Percentiles rank a stretch among this genome's conserved stretches.
Conservation (phyloP, 2,113 vertebrate species). For the Dipodomys spectabilis region DNA sequence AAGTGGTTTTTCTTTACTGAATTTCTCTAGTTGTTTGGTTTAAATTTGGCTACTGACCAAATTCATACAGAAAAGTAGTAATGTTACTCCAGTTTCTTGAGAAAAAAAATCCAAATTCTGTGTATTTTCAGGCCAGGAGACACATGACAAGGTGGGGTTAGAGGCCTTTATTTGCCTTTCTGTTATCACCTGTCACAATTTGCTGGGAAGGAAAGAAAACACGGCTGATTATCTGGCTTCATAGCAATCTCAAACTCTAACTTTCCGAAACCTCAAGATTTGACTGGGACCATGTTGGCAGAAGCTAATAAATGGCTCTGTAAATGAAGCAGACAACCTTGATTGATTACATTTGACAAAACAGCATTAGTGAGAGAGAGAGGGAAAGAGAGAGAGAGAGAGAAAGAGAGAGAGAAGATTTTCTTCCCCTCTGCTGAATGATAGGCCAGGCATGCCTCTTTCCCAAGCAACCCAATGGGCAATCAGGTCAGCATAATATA, state of each 20-base stretch:
- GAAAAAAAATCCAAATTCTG: conserved; percentile 73
- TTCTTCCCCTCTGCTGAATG: conserved; percentile 25
- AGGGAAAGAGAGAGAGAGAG: not conserved
- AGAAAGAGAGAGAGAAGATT: conserved; percentile 3
- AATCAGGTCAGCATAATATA: not conserved
- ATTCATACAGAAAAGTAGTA: conserved; percentile 69
- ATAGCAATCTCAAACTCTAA: conserved; percentile 70
- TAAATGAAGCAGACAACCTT: conserved; percentile 73
- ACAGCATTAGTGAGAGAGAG: conserved; percentile 22
- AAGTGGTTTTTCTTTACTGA: not conserved
- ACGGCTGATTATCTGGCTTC: conserved; percentile 75
- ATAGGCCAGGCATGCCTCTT: conserved; percentile 7
- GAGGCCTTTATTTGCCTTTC: conserved; percentile 71
- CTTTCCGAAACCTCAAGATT: conserved; percentile 73
- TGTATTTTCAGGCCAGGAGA: conserved; percentile 64
- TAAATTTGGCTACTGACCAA: conserved; percentile 54
- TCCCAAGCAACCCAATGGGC: conserved; percentile 38
- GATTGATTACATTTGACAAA: conserved; percentile 73
- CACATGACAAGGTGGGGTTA: conserved; percentile 62
- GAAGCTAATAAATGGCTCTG: conserved; percentile 78
- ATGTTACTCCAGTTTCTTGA: conserved; percentile 66
- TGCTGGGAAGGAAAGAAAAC: conserved; percentile 80
- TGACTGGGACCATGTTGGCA: conserved; percentile 70
- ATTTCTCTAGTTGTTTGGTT: conserved; percentile 40
- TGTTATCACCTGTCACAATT: conserved; percentile 75